Evolutionary conservation across 2,113 vertebrate species (phyloP).

Genomic region (Ursus arctos): DNA sequence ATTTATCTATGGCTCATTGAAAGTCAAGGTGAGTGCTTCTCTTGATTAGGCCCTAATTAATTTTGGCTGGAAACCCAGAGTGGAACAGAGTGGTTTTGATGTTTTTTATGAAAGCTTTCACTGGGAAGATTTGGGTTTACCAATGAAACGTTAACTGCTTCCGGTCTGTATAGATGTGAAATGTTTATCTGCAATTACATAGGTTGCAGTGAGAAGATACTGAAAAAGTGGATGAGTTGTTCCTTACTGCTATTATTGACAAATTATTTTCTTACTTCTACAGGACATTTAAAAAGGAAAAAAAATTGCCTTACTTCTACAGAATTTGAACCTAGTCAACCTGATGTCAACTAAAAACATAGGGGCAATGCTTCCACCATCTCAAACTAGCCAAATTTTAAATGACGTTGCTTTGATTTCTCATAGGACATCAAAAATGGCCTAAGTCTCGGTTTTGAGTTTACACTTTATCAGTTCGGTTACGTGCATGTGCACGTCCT

Average conservation of each 20-base stretch:
- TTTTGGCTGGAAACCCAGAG: conserved; percentile 53
- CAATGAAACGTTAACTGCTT: neutral
- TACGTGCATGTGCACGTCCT: neutral
- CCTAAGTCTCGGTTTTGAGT: neutral
- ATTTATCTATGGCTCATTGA: conserved; percentile 70
- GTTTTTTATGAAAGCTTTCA: neutral
- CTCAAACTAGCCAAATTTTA: neutral
- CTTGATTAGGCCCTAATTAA: conserved; percentile 69
- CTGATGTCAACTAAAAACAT: neutral
- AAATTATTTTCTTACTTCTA: neutral
- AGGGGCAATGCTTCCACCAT: neutral
- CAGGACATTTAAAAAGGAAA: neutral
- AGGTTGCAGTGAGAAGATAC: neutral
- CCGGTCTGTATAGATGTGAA: neutral
- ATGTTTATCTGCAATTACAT: neutral
- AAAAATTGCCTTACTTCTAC: neutral
- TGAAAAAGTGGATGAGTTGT: neutral
- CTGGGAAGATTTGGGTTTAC: neutral
- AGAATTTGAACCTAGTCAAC: neutral
- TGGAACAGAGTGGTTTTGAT: conserved; percentile 26
- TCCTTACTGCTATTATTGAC: neutral
- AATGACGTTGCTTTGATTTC: neutral
- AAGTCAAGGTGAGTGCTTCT: conserved; percentile 68
- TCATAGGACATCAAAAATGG: neutral
- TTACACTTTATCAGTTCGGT: neutral